A percentile compares a stretch with the other conserved stretches of the same genome.
Conservation (phyloP, 1,140 invertebrate species). For the Drosophila punjabiensis region DNA sequence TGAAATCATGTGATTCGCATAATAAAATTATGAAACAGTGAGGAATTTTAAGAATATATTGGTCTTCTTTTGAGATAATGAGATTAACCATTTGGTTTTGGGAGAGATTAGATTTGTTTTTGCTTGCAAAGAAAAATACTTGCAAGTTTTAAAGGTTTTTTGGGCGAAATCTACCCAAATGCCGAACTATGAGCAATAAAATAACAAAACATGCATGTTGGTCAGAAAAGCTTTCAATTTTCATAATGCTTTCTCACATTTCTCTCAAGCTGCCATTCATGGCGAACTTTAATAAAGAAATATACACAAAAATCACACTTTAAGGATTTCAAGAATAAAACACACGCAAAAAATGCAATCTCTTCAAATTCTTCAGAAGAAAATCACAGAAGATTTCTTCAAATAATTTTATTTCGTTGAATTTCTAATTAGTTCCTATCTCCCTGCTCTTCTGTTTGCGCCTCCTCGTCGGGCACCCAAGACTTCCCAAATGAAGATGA, state of each 20-base stretch:
- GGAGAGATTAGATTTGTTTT: neutral
- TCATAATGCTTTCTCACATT: no score
- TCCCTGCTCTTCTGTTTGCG: neutral
- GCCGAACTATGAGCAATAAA: no score
- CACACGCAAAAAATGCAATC: no score
- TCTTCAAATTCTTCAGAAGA: no score
- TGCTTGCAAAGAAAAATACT: neutral
- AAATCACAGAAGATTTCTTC: neutral
- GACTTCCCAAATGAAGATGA: slow-evolving; percentile 49
- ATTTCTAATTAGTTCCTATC: neutral
- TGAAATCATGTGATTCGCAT: slow-evolving; percentile 54
- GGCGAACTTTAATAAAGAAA: no score
- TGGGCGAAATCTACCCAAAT: no score
- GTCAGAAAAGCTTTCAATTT: no score
- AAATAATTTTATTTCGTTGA: neutral
- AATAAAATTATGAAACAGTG: slow-evolving; percentile 60
- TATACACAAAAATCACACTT: no score
- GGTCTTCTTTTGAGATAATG: neutral
- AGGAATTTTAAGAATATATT: neutral
- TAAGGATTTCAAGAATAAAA: no score
- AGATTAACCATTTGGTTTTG: neutral
- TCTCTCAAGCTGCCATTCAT: no score
- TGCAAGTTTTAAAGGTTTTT: no score
- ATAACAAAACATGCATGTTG: no score
- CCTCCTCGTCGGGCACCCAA: slow-evolving; percentile 5